A percentile compares a stretch with the other conserved stretches of the same genome.
Evolutionary conservation across 1,140 invertebrate genomes (phyloP).

Genomic region (Drosophila pseudoobscura): DNA sequence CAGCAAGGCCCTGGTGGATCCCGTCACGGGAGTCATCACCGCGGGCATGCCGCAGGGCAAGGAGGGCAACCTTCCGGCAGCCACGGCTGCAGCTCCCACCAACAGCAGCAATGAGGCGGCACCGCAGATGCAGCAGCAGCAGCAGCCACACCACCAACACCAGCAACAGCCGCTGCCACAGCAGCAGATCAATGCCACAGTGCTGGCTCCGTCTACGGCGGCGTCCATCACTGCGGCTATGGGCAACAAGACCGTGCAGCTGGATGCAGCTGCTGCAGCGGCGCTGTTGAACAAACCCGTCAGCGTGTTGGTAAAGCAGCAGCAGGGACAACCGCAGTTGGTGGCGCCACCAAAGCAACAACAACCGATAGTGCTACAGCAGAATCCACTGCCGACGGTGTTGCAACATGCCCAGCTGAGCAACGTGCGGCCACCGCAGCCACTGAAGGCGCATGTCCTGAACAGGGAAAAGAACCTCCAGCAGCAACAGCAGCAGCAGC

Average conservation of each 20-base stretch:
- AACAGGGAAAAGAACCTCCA: conserved; percentile 76
- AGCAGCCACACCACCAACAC: conserved; percentile 29
- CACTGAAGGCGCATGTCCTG: conserved; percentile 75
- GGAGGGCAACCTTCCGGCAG: conserved; percentile 84
- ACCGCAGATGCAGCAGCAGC: conserved; percentile 41
- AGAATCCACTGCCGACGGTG: conserved; percentile 55
- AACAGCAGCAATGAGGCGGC: conserved; percentile 53
- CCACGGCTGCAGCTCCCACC: conserved; percentile 65
- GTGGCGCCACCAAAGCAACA: conserved; percentile 56
- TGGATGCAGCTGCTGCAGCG: conserved; percentile 49
- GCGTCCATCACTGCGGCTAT: conserved; percentile 57
- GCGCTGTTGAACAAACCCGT: conserved; percentile 68
- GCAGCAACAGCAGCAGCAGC: conserved; percentile 54
- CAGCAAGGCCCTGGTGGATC: conserved; percentile 87
- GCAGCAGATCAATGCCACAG: conserved; percentile 54
- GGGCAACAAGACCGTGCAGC: conserved; percentile 63
- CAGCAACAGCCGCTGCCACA: conserved; percentile 28
- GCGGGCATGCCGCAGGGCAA: conserved; percentile 88
- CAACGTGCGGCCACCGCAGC: conserved; percentile 67
- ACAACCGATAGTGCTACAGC: conserved; percentile 68
- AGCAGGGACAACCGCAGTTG: conserved; percentile 26
- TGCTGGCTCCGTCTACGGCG: conserved; percentile 42
- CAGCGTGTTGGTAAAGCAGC: conserved; percentile 73
- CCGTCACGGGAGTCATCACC: conserved; percentile 89
- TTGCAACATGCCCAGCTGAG: conserved; percentile 70